Evolutionary conservation across 2,888 invertebrate genomes (phyloP).

Genomic region (Erynnis tages): DNA sequence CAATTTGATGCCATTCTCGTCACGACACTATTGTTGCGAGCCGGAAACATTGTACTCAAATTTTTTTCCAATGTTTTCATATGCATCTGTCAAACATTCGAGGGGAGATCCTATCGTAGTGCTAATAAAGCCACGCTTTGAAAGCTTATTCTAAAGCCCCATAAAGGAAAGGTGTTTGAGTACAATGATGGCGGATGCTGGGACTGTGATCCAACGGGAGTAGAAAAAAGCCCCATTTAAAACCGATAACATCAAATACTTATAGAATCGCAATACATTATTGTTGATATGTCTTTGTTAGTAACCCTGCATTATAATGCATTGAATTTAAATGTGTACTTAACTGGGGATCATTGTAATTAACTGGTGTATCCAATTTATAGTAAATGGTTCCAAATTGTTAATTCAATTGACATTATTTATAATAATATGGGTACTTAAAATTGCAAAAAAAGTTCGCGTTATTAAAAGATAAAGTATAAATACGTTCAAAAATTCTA

Average conservation of each 20-base stretch:
- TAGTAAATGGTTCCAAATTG: too few species aligned
- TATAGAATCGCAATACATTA: constrained; percentile 18
- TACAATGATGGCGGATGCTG: constrained; percentile 22
- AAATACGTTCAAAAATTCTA: too few species aligned
- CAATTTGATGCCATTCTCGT: constrained; percentile 5
- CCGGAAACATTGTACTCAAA: background rate
- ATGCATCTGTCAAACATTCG: background rate
- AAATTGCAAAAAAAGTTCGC: too few species aligned
- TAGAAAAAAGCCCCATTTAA: constrained; percentile 11
- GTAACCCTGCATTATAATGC: background rate
- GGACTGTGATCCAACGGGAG: constrained; percentile 4
- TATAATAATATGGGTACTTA: too few species aligned
- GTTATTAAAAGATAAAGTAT: too few species aligned
- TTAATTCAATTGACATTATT: too few species aligned
- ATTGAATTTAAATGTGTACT: background rate
- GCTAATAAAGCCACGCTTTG: constrained; percentile 26
- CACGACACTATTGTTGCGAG: background rate
- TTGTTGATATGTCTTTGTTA: constrained; percentile 2
- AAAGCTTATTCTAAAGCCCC: constrained; percentile 23
- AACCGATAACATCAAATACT: constrained; percentile 22
- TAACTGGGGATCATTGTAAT: background rate
- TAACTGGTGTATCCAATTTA: background rate
- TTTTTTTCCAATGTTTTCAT: constrained; percentile 16
- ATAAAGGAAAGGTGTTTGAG: constrained; percentile 25
- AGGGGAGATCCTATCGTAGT: constrained; percentile 26